Evolutionary conservation across 2,888 invertebrate genomes (phyloP).

Genomic region (Caenorhabditis drosophilae): DNA sequence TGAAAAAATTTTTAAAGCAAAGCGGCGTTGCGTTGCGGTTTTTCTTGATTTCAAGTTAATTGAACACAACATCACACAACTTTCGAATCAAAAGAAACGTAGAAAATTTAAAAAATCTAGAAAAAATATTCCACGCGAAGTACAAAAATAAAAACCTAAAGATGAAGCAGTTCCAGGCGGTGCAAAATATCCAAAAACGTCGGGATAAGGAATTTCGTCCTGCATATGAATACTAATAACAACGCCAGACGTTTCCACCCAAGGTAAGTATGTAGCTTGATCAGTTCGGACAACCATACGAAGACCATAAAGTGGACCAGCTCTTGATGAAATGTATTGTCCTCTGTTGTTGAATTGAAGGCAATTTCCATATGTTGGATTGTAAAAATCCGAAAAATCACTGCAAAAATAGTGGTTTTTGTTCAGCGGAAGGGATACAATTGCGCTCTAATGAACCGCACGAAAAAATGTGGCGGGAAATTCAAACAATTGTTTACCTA

Average conservation of each 20-base stretch:
- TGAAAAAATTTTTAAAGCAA: background rate
- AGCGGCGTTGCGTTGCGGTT: background rate
- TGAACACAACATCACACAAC: too few relatives aligned
- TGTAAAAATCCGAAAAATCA: conserved; percentile 69
- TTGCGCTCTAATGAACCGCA: too few relatives aligned
- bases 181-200: conserved; percentile 56
- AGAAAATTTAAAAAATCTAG: too few relatives aligned
- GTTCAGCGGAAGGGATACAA: too few relatives aligned
- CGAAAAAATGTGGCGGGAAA: too few relatives aligned
- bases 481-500: conserved; percentile 29
- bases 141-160: too few relatives aligned
- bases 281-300: conserved; percentile 57
- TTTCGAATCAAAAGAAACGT: too few relatives aligned
- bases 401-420: conserved; percentile 52
- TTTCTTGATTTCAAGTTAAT: too few relatives aligned
- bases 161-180: conserved; percentile 59
- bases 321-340: conserved; percentile 51
- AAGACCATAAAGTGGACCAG: conserved; percentile 70
- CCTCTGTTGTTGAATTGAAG: conserved; percentile 44
- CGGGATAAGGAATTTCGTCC: conserved; percentile 49
- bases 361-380: conserved; percentile 51
- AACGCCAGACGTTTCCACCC: conserved; percentile 70
- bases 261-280: conserved; percentile 62
- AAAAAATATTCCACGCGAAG: too few relatives aligned
- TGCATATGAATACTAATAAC: conserved; percentile 69